Evolutionary conservation across 1,140 invertebrate genomes (phyloP).

Genomic region (Aricia agestis): DNA sequence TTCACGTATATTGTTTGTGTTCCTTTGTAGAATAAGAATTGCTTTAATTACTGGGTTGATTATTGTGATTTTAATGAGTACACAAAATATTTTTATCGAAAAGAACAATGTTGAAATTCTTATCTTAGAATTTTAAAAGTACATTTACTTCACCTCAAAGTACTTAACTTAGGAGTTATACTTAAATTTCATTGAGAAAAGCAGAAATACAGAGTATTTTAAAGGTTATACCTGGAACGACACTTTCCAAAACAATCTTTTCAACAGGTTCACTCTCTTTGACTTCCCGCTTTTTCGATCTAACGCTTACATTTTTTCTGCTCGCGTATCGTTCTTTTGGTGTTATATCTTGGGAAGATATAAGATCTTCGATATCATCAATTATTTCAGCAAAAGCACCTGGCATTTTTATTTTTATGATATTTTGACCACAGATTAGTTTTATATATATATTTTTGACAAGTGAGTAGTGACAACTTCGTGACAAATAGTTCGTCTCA

Average conservation of each 20-base stretch:
- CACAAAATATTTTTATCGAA: too few relatives aligned
- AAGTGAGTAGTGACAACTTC: too few relatives aligned
- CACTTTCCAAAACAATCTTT: conserved; percentile 75
- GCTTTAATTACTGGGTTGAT: background rate
- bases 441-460: too few relatives aligned
- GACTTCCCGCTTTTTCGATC: conserved; percentile 75
- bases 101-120: too few relatives aligned
- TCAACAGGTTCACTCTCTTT: conserved; percentile 51
- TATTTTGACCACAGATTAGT: too few relatives aligned
- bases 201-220: conserved; percentile 20
- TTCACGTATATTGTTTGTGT: conserved; percentile 94
- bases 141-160: too few relatives aligned
- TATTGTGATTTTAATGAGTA: background rate
- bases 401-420: conserved; percentile 66
- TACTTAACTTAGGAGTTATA: too few relatives aligned
- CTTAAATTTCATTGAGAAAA: too few relatives aligned
- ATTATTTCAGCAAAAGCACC: conserved; percentile 80
- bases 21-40: conserved; percentile 65
- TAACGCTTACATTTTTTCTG: conserved; percentile 81
- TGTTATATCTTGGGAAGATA: conserved; percentile 85
- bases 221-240: conserved; percentile 89
- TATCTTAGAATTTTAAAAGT: too few relatives aligned
- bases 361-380: conserved; percentile 88
- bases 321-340: conserved; percentile 84
- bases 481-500: too few relatives aligned